Evolutionary conservation across 1,140 invertebrate species (phyloP).

Genomic region (Sinonovacula constricta): DNA sequence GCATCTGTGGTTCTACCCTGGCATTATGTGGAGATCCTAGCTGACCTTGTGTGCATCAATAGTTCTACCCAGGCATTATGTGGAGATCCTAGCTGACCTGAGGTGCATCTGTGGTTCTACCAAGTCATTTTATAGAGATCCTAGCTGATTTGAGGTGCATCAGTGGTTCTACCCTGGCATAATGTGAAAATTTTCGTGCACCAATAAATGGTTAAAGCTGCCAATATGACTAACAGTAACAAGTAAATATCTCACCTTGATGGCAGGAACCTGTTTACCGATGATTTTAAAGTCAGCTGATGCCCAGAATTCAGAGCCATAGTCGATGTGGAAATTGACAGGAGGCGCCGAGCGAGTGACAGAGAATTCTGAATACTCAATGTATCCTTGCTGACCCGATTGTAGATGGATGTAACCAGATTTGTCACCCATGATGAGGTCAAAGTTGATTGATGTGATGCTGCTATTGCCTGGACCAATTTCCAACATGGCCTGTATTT

Average conservation of each 20-base stretch:
- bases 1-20: too few species aligned
- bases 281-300: constrained; percentile 63
- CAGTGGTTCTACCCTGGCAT: too few species aligned
- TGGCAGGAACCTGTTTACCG: constrained; percentile 53
- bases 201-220: too few species aligned
- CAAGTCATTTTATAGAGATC: too few species aligned
- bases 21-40: too few species aligned
- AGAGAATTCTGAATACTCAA: constrained; percentile 60
- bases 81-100: too few species aligned
- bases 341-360: constrained; percentile 61
- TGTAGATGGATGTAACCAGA: constrained; percentile 60
- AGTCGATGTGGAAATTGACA: constrained; percentile 62
- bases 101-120: too few species aligned
- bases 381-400: constrained; percentile 57
- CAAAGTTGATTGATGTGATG: constrained; percentile 55
- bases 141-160: too few species aligned
- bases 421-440: constrained; percentile 64
- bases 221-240: too few species aligned
- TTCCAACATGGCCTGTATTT: constrained; percentile 63
- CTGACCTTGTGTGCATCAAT: too few species aligned
- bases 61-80: too few species aligned
- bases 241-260: constrained; percentile 30
- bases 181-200: too few species aligned
- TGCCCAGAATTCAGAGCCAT: constrained; percentile 58
- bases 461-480: constrained; percentile 48